phyloP scores from a whole-genome alignment of 2,113 vertebrate genomes.

The Ginglymostoma cirratum region DNA sequence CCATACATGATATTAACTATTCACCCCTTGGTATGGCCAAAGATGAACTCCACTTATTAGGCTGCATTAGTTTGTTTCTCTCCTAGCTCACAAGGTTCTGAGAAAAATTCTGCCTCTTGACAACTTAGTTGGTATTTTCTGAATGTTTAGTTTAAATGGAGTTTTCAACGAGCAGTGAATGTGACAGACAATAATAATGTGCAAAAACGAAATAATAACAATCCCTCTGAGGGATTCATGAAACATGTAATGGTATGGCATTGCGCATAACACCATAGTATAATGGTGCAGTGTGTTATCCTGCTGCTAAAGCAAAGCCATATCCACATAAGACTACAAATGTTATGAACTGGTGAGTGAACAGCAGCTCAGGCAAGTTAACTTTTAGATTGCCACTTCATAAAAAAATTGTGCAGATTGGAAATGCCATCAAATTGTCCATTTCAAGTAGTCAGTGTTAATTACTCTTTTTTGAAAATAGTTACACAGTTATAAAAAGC shows the following conservation, averaged over 20 bases:
- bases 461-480: neutral
- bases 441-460: neutral
- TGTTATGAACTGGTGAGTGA: neutral
- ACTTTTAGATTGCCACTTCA: neutral
- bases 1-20: neutral
- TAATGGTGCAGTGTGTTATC: neutral
- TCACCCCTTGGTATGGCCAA: neutral
- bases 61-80: neutral
- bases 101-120: neutral
- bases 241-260: too few species aligned
- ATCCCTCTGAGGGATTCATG: neutral
- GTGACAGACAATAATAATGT: neutral
- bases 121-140: neutral
- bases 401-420: neutral
- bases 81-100: neutral
- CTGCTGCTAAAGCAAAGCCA: neutral
- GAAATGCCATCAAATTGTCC: neutral
- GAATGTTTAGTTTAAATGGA: neutral
- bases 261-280: neutral
- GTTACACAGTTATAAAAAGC: neutral
- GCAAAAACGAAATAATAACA: neutral
- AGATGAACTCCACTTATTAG: neutral
- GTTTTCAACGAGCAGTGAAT: neutral
- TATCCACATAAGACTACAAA: neutral
- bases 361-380: neutral